Base-by-base conservation (phyloP, 1,140 invertebrate genomes). In the Zaprionus vittiger region DNA sequence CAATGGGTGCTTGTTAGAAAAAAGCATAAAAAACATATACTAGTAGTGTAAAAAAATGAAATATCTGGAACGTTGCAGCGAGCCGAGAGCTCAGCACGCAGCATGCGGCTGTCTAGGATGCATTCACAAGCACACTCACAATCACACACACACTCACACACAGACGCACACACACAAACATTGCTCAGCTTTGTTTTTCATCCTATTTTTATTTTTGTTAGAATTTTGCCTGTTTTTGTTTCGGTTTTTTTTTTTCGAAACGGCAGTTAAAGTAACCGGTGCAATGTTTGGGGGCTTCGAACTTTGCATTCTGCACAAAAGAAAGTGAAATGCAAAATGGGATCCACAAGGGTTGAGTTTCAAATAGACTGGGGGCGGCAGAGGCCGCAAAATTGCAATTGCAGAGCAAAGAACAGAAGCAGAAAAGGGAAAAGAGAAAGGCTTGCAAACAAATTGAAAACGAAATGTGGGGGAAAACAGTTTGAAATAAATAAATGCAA, bases 271-370 rank as follows among this genome's bases (percentile, higher is more conserved):
- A 86, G 85, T 81, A 80, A 83, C 71, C 67, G 75, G 49, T 49
- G 76, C 59, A 77, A 65, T 65, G 55, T 75, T 70, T 74, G 76
- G 81, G 81, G 79, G 72, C 85, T 77, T 81, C 79, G 81, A 90
- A 90, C 85, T 89, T 87, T 87, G 84, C 84, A 89, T 87, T 72
- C 62, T 67, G 74, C 75, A 87, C 84, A 87, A 87, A 87, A 78
- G 87, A 87, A 87, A 87, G 84, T 87, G 84, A 87, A 87, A 87
- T 89, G 84, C 52, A 49, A 69, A 47, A 57, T 44, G 55, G 2
- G 17, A 20, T 52, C 20, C 22, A 52, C 17, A 52, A 52, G 47
- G 47, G 47, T 52, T 52, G 47, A 52, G 47, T 52, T 52, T 2
- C 20, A 26, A 31, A 17, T 6, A 24, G 15, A 15, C 14, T 15